These are phyloP conservation scores for Eudyptes chrysolophus DNA, from an alignment of 2,113 vertebrate species.

Conservation along the genomic window DNA sequence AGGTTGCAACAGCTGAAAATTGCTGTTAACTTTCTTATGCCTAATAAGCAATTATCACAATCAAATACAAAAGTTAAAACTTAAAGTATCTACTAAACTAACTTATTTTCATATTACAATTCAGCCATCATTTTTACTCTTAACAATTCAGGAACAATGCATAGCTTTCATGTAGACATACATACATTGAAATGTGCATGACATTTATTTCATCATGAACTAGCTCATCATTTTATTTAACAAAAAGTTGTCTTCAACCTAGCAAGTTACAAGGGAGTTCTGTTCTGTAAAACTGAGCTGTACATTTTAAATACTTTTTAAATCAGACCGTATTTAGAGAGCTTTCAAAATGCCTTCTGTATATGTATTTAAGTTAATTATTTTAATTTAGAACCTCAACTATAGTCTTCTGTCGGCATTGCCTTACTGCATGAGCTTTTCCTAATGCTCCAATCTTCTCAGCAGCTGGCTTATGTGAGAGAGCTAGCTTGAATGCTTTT, in stretches of 20 bases:
- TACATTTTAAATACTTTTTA: too few relatives aligned
- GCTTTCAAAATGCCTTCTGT: background rate
- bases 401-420: background rate
- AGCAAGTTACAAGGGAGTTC: background rate
- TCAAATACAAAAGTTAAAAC: background rate
- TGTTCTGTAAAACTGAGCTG: background rate
- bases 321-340: background rate
- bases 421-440: conserved; percentile 75
- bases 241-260: conserved; percentile 31
- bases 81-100: conserved; percentile 31
- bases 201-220: conserved; percentile 45
- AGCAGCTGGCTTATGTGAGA: conserved; percentile 41
- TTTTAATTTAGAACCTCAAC: background rate
- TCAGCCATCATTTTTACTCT: conserved; percentile 53
- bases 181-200: conserved; percentile 55
- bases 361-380: background rate
- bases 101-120: conserved; percentile 57
- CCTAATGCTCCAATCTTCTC: conserved; percentile 16
- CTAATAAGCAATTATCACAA: background rate
- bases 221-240: conserved; percentile 58
- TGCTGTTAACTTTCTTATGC: background rate
- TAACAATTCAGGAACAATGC: conserved; percentile 60
- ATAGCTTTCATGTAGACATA: background rate
- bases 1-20: background rate
- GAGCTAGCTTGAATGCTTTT: conserved; percentile 39